phyloP scores from a whole-genome alignment of 1,140 invertebrate species.

The Triops longicaudatus region DNA sequence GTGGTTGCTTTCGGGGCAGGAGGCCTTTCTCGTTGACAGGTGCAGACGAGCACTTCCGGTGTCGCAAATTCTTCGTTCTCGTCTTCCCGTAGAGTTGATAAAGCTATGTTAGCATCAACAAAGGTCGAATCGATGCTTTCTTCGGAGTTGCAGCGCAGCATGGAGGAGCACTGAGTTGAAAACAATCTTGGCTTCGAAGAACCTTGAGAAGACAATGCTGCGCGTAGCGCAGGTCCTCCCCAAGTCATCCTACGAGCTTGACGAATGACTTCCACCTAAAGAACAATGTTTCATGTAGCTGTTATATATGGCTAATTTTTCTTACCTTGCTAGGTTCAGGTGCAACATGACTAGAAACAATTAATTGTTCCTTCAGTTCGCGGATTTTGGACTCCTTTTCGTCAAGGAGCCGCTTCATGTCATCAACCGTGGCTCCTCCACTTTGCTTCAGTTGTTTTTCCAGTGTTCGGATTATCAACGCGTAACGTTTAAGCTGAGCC shows the following conservation, averaged over 20 bases:
- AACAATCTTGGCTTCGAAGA: neutral
- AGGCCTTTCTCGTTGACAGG: neutral
- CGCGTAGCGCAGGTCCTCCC: neutral
- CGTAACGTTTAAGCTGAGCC: conserved; percentile 52
- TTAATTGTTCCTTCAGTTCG: conserved; percentile 25
- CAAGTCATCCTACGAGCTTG: neutral
- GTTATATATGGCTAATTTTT: too few species aligned
- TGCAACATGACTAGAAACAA: conserved; percentile 22
- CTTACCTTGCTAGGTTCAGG: neutral
- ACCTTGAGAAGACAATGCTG: neutral
- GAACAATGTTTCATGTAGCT: too few species aligned
- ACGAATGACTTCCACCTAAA: neutral
- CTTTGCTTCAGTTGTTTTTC: conserved; percentile 41
- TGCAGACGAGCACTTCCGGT: neutral
- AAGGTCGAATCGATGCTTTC: neutral
- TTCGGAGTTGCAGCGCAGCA: neutral
- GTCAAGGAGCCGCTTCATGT: conserved; percentile 18
- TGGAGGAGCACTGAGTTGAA: neutral
- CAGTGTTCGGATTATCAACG: conserved; percentile 43
- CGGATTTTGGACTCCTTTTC: conserved; percentile 26
- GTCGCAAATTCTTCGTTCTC: neutral
- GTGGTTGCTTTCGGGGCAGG: neutral
- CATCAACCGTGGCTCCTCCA: conserved; percentile 1
- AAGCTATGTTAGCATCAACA: neutral
- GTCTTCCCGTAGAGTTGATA: neutral